Evolutionary conservation across 1,140 invertebrate genomes (phyloP), one percentile per base, ranked within the genome.

Genomic region (Pygmarrhopalites habei): DNA sequence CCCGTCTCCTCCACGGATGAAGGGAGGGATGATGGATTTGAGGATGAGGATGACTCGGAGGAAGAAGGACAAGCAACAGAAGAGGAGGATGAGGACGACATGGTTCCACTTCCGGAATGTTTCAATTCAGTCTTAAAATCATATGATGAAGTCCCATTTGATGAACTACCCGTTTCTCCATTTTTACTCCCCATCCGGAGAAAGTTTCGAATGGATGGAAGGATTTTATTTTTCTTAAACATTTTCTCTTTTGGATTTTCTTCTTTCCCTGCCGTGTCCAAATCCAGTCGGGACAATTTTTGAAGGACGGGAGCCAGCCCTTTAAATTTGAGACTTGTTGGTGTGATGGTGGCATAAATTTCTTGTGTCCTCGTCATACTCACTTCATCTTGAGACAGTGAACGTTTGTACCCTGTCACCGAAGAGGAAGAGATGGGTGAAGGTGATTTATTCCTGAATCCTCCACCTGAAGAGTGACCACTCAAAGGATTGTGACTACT

Each of bases 331-430:
- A 71, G 41, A 23, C 43, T 59, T 19, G 66, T 64, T n/a, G 69
- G 69, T 2, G 69, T 67, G 17, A 71, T 30, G 0, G 69, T 71
- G 0, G 69, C 69, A 57, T 71, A 71, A n/a, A 71, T 62, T 28
- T 67, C 69, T 62, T 71, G 69, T 10, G 69, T 68, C 23, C 69
- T 32, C 0, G 69, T 66, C 61, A 68, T 60, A 47, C 60, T 71
- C 25, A 71, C 66, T 58, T 71, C 69, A 52, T 71, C 69, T 0
- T 35, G 53, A 10, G 66, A 68, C 44, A 66, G 43, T 17, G 66
- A 68, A 26, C 69, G 25, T 44, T 64, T 71, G 62, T 67, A 68
- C 2, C 15, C 57, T 1, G 28, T 29, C 21, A 59, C 23, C 4
- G 49, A n/a, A 4, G 66, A 62, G 17, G 53, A 43, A 3, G 58